phyloP scores from a whole-genome alignment of 2,888 invertebrate genomes.

The Drosophila diplacantha region DNA sequence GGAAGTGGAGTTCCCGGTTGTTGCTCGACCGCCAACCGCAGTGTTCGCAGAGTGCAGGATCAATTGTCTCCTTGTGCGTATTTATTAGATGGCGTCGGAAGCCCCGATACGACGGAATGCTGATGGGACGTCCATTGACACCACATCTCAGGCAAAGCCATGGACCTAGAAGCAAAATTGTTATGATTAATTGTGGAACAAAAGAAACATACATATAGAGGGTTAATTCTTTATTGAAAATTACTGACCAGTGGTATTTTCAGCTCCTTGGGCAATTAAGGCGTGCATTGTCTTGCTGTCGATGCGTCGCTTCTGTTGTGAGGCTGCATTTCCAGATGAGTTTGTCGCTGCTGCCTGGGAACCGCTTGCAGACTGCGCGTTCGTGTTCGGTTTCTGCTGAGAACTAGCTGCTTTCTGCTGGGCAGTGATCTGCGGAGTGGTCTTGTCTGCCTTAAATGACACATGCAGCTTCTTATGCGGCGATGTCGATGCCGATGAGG shows the following conservation, averaged over 20 bases:
- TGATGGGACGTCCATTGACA: constrained; percentile 82
- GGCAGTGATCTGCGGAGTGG: constrained; percentile 48
- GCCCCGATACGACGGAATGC: constrained; percentile 87
- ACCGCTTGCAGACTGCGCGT: constrained; percentile 23
- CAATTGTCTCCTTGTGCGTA: constrained; percentile 87
- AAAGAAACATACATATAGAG: neutral
- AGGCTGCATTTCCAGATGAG: constrained; percentile 7
- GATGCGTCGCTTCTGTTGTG: constrained; percentile 79
- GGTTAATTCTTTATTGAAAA: neutral
- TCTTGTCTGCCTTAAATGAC: constrained; percentile 57
- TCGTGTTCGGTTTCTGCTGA: constrained; percentile 36
- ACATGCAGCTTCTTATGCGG: constrained; percentile 61
- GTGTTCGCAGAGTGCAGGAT: constrained; percentile 88
- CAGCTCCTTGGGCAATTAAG: constrained; percentile 81
- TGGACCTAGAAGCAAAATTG: constrained; percentile 78
- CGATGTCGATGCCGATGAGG: constrained; percentile 33
- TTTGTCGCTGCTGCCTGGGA: constrained; percentile 19
- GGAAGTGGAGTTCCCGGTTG: constrained; percentile 86
- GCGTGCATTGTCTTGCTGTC: constrained; percentile 82
- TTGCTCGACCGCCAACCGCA: constrained; percentile 88
- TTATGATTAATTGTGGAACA: neutral
- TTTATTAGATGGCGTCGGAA: constrained; percentile 90
- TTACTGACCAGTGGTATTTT: constrained; percentile 80
- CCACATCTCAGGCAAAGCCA: constrained; percentile 90
- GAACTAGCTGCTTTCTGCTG: constrained; percentile 26